These are phyloP conservation scores for Drosophila bocqueti DNA, from an alignment of 1,140 invertebrate genomes.

Conservation along the genomic window DNA sequence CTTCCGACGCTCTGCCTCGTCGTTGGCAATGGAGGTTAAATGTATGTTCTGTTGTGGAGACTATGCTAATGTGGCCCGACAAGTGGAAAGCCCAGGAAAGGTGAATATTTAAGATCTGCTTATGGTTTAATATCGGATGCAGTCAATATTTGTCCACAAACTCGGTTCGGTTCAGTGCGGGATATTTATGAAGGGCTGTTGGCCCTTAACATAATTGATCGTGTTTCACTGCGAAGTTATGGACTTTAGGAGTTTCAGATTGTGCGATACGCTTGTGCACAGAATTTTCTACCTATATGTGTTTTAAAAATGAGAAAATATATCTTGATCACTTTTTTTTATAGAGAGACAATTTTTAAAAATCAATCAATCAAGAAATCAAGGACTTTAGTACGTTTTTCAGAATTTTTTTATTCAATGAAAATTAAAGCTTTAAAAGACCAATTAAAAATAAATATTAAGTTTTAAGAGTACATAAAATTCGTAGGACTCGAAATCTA, in stretches of 20 bases:
- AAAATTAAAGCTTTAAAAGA: not conserved
- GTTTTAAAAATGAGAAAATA: no score
- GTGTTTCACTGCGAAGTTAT: not conserved
- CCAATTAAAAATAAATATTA: not conserved
- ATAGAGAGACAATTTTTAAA: no score
- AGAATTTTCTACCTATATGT: not conserved
- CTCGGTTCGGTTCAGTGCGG: not conserved
- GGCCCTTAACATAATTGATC: not conserved
- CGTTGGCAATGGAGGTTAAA: conserved; percentile 36
- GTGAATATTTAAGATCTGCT: conserved; percentile 38
- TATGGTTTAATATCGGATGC: conserved; percentile 17
- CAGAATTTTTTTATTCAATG: not conserved
- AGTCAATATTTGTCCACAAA: conserved; percentile 28
- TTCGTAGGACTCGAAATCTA: not conserved
- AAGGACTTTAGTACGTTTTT: not conserved
- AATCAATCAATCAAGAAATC: not conserved
- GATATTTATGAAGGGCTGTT: not conserved
- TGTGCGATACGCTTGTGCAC: not conserved
- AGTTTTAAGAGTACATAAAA: not conserved
- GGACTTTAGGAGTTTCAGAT: not conserved
- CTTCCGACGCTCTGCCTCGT: not conserved
- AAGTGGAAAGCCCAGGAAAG: not conserved
- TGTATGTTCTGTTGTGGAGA: conserved; percentile 49
- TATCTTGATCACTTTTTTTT: no score
- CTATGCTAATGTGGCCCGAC: conserved; percentile 41